Evolutionary conservation across 2,113 vertebrate species (phyloP), one percentile per base, ranked within the genome.

Genomic region (Isurus oxyrinchus): DNA sequence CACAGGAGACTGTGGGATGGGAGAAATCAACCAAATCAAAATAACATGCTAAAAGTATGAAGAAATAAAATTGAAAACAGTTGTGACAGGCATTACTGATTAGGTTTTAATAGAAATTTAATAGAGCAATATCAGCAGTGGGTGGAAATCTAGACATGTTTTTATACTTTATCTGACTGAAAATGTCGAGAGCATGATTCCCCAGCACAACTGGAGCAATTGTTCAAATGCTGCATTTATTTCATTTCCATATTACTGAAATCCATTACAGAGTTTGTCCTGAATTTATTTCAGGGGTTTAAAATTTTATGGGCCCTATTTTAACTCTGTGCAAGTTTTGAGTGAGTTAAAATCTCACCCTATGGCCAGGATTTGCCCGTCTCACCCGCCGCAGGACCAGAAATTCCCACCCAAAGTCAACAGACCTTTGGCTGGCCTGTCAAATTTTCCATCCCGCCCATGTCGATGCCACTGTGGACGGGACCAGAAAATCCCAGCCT

Each of bases 1-100:
- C 27, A 59, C 87, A 91, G 27, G 87, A 91, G 55, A 61, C 35
- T 61, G 90, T 21, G 59, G 27, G 16, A 40, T 93, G 59, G 19
- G n/a, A 93, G 31, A 93, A 93, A 61, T 35, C 35, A 93, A 93
- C 27, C 59, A 93, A 93, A 93, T 61, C 55, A 91, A 61, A 40
- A 93, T 61, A 90, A 3, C 13, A 53, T 31, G 25, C 53, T 27
- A 5, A 61, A 59, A 19, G 57, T 81, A 90, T 13, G 59, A 90
- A 57, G 53, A 35, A 63, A 19, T 16, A 93, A 93, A 61, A 16
- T 7, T 63, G 90, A 61, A 61, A 5, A 6, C 35, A 91, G 25
- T 31, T 91, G 55, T 14, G 27, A 91, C 25, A 91, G 31, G 27
- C 27, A n/a, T 93, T 90, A 90, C 59, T 93, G 57, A 61, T 61